Base-by-base conservation (phyloP, 2,888 invertebrate species). In the Eupithecia subfuscata region DNA sequence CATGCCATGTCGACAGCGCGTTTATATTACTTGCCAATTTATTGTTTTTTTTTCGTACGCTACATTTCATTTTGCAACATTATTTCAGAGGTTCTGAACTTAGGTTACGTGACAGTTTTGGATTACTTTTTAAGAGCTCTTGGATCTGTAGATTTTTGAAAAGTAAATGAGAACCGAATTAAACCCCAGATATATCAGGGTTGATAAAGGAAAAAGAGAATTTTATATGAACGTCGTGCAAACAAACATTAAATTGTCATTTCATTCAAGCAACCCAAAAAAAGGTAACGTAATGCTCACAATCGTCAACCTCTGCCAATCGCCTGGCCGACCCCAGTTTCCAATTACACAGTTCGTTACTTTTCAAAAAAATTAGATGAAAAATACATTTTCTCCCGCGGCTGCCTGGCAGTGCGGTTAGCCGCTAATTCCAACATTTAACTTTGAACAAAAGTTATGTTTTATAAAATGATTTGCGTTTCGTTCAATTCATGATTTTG, bases 321-420 rank as follows among this genome's bases (percentile, higher is more conserved):
- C 68, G 86, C 85, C 85, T 87, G 85, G 86, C 87, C 86, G 85
- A 85, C 86, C 87, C 88, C 86, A 87, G 86, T 86, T 89, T 88
- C 89, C 90, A 90, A 92, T 92, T 92, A 91, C 90, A 91, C 91
- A 91, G 91, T 92, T 91, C 91, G 91, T 92, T 92, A 92, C 90
- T 88, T 89, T 84, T 89, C 86, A 90, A 91, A 88, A 91, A 91
- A 89, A 91, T 89, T 86, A 88, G 88, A 88, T 86, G 84, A 87
- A 90, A 91, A 90, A 72, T 89, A 82, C 65, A 78, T 77, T 78
- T 79, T 87, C 85, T 86, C 83, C 82, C 82, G 83, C 22, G 84
- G 81, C 84, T 81, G 84, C 86, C 82, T 85, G 73, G 77, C 79
- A 73, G 78, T 74, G 70, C 70, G 75, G 74, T 76, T 72, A 73